phyloP scores from a whole-genome alignment of 2,113 vertebrate species.

The Rhea pennata region DNA sequence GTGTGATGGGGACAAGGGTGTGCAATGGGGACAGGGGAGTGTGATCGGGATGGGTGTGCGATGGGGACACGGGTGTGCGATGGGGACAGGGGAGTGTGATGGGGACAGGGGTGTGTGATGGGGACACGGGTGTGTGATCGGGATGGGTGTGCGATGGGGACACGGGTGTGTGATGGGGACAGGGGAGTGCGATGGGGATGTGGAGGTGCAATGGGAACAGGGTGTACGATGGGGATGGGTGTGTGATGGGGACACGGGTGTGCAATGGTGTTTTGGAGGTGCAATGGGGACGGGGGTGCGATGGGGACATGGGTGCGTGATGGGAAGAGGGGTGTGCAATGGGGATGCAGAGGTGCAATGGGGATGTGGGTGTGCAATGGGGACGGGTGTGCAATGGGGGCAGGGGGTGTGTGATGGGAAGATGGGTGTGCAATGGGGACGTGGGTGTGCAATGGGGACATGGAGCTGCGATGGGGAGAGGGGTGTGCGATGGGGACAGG shows the following conservation, averaged over 20 bases:
- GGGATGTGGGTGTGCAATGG: background rate
- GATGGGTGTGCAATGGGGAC: background rate
- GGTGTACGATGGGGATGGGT: background rate
- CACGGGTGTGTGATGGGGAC: background rate
- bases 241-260: background rate
- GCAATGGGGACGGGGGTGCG: background rate
- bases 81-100: background rate
- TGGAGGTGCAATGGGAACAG: background rate
- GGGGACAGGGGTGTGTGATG: background rate
- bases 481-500: background rate
- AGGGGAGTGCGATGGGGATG: no score
- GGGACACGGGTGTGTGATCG: background rate
- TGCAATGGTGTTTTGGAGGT: background rate
- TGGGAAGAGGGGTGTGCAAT: fast-evolving
- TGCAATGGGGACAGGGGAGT: background rate
- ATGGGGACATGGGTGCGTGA: background rate
- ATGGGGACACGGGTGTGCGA: background rate
- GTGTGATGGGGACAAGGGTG: background rate
- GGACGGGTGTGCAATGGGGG: background rate
- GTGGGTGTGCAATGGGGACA: fast-evolving
- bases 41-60: no score
- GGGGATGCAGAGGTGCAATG: background rate
- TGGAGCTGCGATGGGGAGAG: background rate
- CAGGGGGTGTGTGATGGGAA: background rate
- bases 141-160: background rate